Evolutionary conservation across 2,888 invertebrate species (phyloP).

Genomic region (Pyrrhosoma nymphula): DNA sequence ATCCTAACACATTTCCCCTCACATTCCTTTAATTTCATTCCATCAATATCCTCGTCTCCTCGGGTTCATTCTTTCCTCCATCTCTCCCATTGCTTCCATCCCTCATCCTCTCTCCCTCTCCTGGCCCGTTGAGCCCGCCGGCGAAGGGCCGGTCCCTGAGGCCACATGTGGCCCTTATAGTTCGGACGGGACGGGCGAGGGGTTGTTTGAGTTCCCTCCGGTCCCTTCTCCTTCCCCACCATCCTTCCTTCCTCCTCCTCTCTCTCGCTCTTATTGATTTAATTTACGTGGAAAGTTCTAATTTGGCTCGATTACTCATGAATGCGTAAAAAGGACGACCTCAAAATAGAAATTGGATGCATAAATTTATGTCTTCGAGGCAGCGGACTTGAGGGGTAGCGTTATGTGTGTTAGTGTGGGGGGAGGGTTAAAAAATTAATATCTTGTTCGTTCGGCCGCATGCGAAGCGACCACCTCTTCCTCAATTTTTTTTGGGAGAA

Average conservation of each 20-base stretch:
- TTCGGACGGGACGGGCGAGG: neutral
- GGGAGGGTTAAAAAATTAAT: neutral
- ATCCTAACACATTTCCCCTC: neutral
- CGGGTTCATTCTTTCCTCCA: conserved; percentile 16
- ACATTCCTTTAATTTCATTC: conserved; percentile 20
- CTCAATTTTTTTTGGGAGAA: neutral
- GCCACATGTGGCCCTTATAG: neutral
- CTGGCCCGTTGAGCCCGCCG: neutral
- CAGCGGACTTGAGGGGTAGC: neutral
- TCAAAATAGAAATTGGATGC: conserved; percentile 18
- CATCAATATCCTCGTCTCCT: conserved; percentile 10
- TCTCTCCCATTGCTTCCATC: neutral
- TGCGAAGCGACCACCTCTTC: neutral
- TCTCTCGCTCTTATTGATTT: neutral
- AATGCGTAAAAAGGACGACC: conserved; percentile 18
- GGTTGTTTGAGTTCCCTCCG: neutral
- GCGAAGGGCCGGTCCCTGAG: neutral
- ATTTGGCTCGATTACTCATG: conserved; percentile 39
- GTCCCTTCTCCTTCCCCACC: neutral
- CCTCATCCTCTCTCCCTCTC: neutral
- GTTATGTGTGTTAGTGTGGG: neutral
- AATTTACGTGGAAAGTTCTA: conserved; percentile 36
- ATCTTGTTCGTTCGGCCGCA: neutral
- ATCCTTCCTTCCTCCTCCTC: neutral
- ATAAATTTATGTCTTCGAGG: neutral